These are phyloP conservation scores for Platycnemis pennipes DNA, from an alignment of 2,888 invertebrate genomes.

Conservation along the genomic window DNA sequence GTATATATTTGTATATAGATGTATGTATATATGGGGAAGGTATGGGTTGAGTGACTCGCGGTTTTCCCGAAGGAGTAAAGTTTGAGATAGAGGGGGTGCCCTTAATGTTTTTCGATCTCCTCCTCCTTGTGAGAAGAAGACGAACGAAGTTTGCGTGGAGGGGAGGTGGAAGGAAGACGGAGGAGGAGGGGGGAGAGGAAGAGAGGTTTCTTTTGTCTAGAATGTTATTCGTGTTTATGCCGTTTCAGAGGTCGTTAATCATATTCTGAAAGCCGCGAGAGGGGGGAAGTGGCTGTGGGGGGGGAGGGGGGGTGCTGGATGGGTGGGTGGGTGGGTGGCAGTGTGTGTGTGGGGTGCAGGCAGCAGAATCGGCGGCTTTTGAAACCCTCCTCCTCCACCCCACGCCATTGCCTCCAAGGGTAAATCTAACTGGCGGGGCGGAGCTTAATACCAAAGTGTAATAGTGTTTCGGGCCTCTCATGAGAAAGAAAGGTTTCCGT, in stretches of 20 bases:
- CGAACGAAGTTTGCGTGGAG: not conserved
- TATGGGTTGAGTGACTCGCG: slow-evolving; percentile 31
- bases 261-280: slow-evolving; percentile 59
- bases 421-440: slow-evolving; percentile 54
- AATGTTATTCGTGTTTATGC: slow-evolving; percentile 65
- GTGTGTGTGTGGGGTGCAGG: not conserved
- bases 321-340: not conserved
- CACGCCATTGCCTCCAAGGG: slow-evolving; percentile 7
- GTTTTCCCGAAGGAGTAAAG: not conserved
- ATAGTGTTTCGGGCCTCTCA: slow-evolving; percentile 23
- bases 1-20: not conserved
- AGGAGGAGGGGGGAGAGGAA: not conserved
- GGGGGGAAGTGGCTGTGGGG: not conserved
- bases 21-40: not conserved
- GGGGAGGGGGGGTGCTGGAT: not conserved
- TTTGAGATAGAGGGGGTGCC: not conserved
- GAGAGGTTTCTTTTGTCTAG: slow-evolving; percentile 52
- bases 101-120: slow-evolving; percentile 52
- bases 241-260: slow-evolving; percentile 65
- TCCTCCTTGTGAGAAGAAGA: not conserved
- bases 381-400: slow-evolving; percentile 11
- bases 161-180: not conserved
- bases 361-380: slow-evolving; percentile 21
- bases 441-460: slow-evolving; percentile 49
- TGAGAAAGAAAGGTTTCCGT: not conserved